Conservation (phyloP, 37 sponge, comb jelly and placozoan genomes). For the Theonella swinhoei region DNA sequence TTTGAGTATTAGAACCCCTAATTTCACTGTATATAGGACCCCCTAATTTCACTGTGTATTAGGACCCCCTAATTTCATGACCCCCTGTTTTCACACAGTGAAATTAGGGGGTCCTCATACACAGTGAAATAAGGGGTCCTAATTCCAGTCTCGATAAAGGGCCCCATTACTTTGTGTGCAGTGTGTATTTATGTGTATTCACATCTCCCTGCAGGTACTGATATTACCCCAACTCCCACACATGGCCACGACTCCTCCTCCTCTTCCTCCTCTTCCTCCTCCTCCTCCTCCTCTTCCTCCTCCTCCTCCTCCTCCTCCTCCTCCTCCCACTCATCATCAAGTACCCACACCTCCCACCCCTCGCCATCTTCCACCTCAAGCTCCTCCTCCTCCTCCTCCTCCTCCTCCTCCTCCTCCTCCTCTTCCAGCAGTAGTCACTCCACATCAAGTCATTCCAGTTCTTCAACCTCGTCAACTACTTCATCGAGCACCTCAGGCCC, state of each 20-base stretch:
- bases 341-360: background rate
- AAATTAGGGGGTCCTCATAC: too few relatives aligned
- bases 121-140: too few relatives aligned
- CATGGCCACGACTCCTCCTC: background rate
- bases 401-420: background rate
- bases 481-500: background rate
- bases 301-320: background rate
- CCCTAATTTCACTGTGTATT: too few relatives aligned
- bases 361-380: background rate
- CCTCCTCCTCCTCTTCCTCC: conserved; percentile 19
- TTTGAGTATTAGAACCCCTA: too few relatives aligned
- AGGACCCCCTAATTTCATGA: too few relatives aligned
- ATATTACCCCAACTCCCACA: background rate
- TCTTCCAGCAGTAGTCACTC: background rate
- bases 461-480: background rate
- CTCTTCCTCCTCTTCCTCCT: background rate
- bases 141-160: too few relatives aligned
- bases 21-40: too few relatives aligned
- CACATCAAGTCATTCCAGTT: background rate
- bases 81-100: too few relatives aligned
- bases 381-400: background rate
- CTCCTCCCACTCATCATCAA: background rate
- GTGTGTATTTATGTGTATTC: too few relatives aligned
- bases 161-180: too few relatives aligned
- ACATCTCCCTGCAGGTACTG: background rate